Percentiles rank a stretch among this genome's conserved stretches.
Conservation (phyloP, 2,113 vertebrate genomes). For the Ascaphus truei region DNA sequence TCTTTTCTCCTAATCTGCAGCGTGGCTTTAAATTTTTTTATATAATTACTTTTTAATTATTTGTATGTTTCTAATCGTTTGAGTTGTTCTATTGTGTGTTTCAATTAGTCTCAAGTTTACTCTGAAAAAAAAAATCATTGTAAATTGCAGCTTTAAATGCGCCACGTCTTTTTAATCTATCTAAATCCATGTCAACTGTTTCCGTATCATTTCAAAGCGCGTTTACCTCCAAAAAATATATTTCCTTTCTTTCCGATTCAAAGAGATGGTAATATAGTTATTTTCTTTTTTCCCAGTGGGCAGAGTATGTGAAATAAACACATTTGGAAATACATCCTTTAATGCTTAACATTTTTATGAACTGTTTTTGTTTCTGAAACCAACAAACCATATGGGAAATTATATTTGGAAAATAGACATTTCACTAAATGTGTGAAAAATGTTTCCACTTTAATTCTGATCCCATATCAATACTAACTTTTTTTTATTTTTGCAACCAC, state of each 20-base stretch:
- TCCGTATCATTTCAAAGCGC: not conserved
- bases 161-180: too few species aligned
- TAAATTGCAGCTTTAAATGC: too few species aligned
- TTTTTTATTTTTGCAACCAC: not conserved
- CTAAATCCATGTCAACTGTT: not conserved
- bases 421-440: not conserved
- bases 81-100: too few species aligned
- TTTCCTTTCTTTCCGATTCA: not conserved
- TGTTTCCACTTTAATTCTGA: conserved; percentile 3
- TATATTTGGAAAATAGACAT: not conserved
- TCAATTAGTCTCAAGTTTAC: too few species aligned
- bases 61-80: too few species aligned
- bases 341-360: conserved; percentile 13
- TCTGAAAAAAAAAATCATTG: too few species aligned
- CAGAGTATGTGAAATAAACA: conserved; percentile 13
- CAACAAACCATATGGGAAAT: not conserved
- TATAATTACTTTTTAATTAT: too few species aligned
- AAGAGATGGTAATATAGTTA: not conserved
- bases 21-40: too few species aligned
- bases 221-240: not conserved
- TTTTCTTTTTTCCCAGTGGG: not conserved
- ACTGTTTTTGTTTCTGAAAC: conserved; percentile 2
- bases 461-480: not conserved
- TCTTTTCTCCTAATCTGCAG: too few species aligned
- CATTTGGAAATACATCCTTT: conserved; percentile 2